Evolutionary conservation across 1,140 invertebrate genomes (phyloP).

Genomic region (Periplaneta americana): DNA sequence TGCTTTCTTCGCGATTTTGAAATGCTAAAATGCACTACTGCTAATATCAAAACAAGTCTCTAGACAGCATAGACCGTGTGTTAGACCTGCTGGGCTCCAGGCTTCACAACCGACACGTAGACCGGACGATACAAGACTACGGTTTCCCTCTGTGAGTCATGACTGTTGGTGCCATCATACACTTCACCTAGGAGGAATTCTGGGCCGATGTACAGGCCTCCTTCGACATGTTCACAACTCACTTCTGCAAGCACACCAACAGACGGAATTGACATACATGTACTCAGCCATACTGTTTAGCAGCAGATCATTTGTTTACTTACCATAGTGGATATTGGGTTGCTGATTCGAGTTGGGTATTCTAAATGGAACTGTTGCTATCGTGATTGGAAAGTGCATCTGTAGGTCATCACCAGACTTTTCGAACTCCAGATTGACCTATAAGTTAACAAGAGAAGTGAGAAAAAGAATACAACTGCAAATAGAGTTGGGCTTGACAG

Average conservation of each 20-base stretch:
- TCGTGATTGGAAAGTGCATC: conserved; percentile 76
- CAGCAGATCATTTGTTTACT: conserved; percentile 21
- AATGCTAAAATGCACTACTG: no score
- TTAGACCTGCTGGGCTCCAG: neutral
- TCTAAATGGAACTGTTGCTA: conserved; percentile 73
- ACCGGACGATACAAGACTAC: conserved; percentile 62
- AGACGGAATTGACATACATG: neutral
- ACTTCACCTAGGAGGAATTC: conserved; percentile 79
- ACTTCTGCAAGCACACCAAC: conserved; percentile 46
- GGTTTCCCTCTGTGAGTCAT: conserved; percentile 38
- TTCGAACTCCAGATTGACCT: conserved; percentile 66
- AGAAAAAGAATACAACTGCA: no score
- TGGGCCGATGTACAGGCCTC: conserved; percentile 74
- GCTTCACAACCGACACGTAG: conserved; percentile 50
- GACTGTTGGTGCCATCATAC: conserved; percentile 58
- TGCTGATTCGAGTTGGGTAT: conserved; percentile 64
- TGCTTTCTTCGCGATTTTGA: no score
- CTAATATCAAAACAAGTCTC: no score
- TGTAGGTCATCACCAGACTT: conserved; percentile 68
- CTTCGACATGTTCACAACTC: conserved; percentile 67
- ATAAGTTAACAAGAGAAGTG: conserved; percentile 22
- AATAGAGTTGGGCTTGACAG: no score
- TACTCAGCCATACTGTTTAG: neutral
- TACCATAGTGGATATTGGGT: conserved; percentile 67
- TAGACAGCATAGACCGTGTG: no score